These are phyloP conservation scores for Chydorus sphaericus DNA, from an alignment of 2,888 invertebrate genomes.

Conservation along the genomic window DNA sequence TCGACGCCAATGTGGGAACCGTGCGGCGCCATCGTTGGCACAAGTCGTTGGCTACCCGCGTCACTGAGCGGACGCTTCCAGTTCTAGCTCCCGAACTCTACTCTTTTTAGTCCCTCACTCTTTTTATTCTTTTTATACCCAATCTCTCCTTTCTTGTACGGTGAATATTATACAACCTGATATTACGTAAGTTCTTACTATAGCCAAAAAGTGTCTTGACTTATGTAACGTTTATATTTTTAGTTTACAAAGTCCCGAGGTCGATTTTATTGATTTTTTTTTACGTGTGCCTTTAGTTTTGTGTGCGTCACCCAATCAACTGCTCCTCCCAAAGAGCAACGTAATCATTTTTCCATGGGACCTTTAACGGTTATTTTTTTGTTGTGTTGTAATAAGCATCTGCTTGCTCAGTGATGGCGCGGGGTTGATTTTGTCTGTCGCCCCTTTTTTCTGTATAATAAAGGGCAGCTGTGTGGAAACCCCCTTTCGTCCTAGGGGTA, in stretches of 20 bases:
- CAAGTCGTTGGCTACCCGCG: slow-evolving; percentile 4
- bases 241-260: too few species aligned
- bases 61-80: background rate
- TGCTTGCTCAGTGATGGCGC: too few species aligned
- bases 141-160: background rate
- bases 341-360: too few species aligned
- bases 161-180: too few species aligned
- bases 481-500: background rate
- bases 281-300: background rate
- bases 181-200: too few species aligned
- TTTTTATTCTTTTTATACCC: background rate
- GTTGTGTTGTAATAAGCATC: too few species aligned
- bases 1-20: slow-evolving; percentile 1
- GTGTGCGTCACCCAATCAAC: slow-evolving; percentile 5
- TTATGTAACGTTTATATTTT: too few species aligned
- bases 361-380: too few species aligned
- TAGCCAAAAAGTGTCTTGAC: too few species aligned
- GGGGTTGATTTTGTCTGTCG: too few species aligned
- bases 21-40: background rate
- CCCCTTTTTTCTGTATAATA: background rate
- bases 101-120: background rate
- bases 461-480: too few species aligned
- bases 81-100: background rate
- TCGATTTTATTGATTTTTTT: slow-evolving; percentile 3
- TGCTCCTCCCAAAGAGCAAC: background rate